Base-by-base conservation (phyloP, 1,140 invertebrate species). In the Atta cephalotes region DNA sequence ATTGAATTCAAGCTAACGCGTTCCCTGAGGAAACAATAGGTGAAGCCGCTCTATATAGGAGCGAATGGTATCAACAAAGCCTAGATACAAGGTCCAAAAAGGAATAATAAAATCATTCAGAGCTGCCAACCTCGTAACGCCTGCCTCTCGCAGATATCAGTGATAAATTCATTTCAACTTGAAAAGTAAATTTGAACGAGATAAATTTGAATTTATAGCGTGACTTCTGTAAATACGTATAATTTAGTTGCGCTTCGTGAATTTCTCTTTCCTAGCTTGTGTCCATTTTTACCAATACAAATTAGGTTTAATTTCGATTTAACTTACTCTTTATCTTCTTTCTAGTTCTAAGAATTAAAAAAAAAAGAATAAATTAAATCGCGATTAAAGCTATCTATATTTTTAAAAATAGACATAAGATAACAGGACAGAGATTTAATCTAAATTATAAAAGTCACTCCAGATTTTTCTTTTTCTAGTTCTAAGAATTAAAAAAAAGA, bases 1-100 rank as follows among this genome's bases (percentile, higher is more conserved):
- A 89, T 89, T 89, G 88, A 89, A 89, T 89, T 88, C 82, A 60
- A 76, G 49, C 51, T 70, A 62, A 31, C 51, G 70, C 70, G 56
- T 74, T 21, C 60, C 12, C 60, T 5, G 56, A 25, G 53, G 25
- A 88, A 28, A 89, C 82, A 89, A 89, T 86, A 89, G 88, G 28
- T 39, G 31, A 25, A 84, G n/a, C 16, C 31, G 18, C 80, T 53
- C 65, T 35, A 25, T 35, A 25, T 3, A 71, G 56, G 56, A 31
- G n/a, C 39, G 56, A 76, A 7, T 21, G 28, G 18, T 35, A 28
- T 18, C 25, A 53, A 72, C 25, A 18, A 76, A 84, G 28, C 56
- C 56, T 71, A 81, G 49, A 71, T 70, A 70, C 12, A 66, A 3
- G 21, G 6, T n/a, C 16, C 31, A 28, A 70, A 31, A 71, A 66